A percentile compares a stretch with the other conserved stretches of the same genome.
Evolutionary conservation across 1,140 invertebrate genomes (phyloP).

Genomic region (Leguminivora glycinivorella): DNA sequence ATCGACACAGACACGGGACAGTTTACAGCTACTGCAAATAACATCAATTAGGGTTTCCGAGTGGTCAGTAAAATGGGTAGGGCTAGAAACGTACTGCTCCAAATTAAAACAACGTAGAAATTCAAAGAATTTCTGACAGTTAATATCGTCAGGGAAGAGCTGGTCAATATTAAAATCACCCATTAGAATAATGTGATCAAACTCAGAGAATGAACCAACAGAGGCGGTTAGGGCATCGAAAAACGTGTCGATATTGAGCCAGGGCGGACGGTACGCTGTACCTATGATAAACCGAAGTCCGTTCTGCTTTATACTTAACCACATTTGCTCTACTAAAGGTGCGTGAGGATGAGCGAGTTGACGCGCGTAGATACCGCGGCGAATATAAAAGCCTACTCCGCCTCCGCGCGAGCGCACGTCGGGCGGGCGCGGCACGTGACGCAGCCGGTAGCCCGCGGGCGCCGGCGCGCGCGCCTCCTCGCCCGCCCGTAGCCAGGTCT

Average conservation of each 20-base stretch:
- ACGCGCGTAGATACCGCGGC: slow-evolving; percentile 20
- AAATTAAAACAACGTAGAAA: neutral
- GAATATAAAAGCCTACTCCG: slow-evolving; percentile 40
- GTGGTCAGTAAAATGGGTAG: slow-evolving; percentile 19
- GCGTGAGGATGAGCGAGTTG: neutral
- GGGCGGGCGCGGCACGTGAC: slow-evolving; percentile 30
- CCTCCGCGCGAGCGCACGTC: slow-evolving; percentile 31
- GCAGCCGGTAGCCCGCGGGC: slow-evolving; percentile 30
- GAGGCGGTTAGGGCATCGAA: neutral
- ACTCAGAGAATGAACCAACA: neutral
- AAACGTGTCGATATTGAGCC: neutral
- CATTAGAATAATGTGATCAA: slow-evolving; percentile 1
- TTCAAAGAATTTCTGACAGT: neutral
- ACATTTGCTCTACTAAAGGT: slow-evolving; percentile 34
- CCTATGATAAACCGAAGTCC: neutral
- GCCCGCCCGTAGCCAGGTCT: slow-evolving; percentile 26
- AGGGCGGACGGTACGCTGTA: slow-evolving; percentile 11
- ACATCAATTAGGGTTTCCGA: slow-evolving; percentile 7
- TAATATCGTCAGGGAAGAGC: neutral
- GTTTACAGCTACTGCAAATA: neutral
- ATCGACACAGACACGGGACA: neutral
- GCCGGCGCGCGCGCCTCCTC: slow-evolving; percentile 37
- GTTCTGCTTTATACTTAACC: neutral
- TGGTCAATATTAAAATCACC: slow-evolving; percentile 16
- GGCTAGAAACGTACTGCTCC: neutral